Evolutionary conservation across 2,888 invertebrate genomes (phyloP).

Genomic region (Bhutanitis thaidina): DNA sequence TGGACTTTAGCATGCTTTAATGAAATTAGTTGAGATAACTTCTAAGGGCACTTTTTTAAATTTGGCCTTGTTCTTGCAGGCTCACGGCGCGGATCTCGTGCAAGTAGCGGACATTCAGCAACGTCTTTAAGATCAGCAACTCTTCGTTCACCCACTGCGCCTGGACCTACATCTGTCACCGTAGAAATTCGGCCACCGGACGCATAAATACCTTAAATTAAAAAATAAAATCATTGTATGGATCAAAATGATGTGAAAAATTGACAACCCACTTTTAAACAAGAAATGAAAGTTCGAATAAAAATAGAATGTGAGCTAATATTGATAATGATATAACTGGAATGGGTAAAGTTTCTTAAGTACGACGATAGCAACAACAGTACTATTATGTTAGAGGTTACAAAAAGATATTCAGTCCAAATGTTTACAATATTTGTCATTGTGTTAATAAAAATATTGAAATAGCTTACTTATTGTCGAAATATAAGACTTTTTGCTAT

Average conservation of each 20-base stretch:
- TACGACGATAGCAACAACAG: background rate
- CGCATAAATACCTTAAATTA: conserved; percentile 21
- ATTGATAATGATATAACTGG: background rate
- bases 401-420: conserved; percentile 57
- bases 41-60: background rate
- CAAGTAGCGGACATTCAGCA: conserved; percentile 88
- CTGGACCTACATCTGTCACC: conserved; percentile 81
- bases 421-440: conserved; percentile 72
- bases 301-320: background rate
- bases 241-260: no score
- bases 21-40: background rate
- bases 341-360: background rate
- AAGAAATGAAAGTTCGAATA: background rate
- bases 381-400: background rate
- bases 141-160: conserved; percentile 60
- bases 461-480: conserved; percentile 47
- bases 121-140: conserved; percentile 84
- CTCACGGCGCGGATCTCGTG: conserved; percentile 86
- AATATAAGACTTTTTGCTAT: conserved; percentile 37
- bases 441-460: conserved; percentile 54
- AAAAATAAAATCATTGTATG: no score
- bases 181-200: conserved; percentile 86
- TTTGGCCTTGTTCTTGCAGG: conserved; percentile 43
- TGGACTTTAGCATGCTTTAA: conserved; percentile 4
- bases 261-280: no score